Evolutionary conservation across 2,888 invertebrate genomes (phyloP), one percentile per base, ranked within the genome.

Genomic region (Limenitis camilla): DNA sequence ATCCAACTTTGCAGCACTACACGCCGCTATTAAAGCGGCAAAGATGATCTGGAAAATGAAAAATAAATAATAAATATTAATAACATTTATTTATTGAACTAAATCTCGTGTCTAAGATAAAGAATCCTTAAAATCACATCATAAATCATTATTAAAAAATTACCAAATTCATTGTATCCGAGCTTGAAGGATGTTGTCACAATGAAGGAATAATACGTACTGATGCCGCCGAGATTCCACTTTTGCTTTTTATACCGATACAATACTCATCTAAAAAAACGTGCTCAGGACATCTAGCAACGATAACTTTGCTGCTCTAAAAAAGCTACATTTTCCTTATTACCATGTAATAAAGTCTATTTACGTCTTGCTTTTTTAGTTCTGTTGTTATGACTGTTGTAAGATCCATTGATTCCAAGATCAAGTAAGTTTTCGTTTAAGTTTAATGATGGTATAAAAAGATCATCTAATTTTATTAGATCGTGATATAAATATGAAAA

Each of bases 161-260:
- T 81, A 81, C 81, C 81, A 75, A 74, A 66, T 74, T 70, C 81
- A 81, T 74, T 64, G 62, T 68, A 58, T 31, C 64, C 68, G 66
- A 60, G 46, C 56, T 51, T 61, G 54, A 55, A 64, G 69, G 72
- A 71, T 71, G 67, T 65, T 68, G 64, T 62, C 63, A 60, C 71
- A 61, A 64, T 68, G 74, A 71, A 68, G 69, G 70, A 62, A 69
- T 65, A 69, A 69, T 71, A 67, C 71, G 68, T 63, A 83, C 83
- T 84, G 78, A 67, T 77, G 71, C 60, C 61, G 61, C 61, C 59
- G 51, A 64, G 62, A 61, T 62, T 65, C 64, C 64, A 68, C 72
- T 72, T 76, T 72, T 73, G 72, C 78, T 80, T 81, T 75, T 77
- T 85, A 85, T 85, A 84, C 76, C 71, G 65, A 69, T 71, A 71